Evolutionary conservation across 2,113 vertebrate species (phyloP).

Genomic region (Malurus cyaneus): DNA sequence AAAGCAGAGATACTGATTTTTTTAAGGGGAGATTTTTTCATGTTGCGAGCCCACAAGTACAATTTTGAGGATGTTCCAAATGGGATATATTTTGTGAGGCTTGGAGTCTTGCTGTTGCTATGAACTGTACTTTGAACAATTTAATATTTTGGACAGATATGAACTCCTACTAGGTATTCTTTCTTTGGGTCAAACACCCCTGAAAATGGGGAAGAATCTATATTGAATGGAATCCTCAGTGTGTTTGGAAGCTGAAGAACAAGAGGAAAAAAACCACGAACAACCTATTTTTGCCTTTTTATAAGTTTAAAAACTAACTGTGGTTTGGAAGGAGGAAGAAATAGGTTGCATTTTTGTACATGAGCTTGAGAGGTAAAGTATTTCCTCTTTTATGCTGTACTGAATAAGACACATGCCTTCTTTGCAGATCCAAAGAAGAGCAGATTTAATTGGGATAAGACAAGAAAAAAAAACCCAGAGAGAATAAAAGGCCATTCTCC

Average conservation of each 20-base stretch:
- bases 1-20: neutral
- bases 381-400: constrained; percentile 2
- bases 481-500: neutral
- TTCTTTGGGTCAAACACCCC: constrained; percentile 47
- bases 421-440: neutral
- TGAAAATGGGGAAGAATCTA: constrained; percentile 36
- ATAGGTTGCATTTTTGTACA: constrained; percentile 25
- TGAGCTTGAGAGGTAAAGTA: constrained; percentile 7
- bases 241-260: constrained; percentile 45
- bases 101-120: constrained; percentile 48
- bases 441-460: neutral
- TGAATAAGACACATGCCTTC: constrained; percentile 16
- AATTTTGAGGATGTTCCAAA: constrained; percentile 33
- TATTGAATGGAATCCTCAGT: constrained; percentile 33
- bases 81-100: constrained; percentile 35
- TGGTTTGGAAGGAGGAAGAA: constrained; percentile 35
- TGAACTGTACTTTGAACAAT: constrained; percentile 54
- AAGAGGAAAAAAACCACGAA: neutral
- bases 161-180: constrained; percentile 49
- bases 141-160: constrained; percentile 32
- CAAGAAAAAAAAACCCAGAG: neutral
- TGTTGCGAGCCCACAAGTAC: neutral
- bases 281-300: constrained; percentile 40
- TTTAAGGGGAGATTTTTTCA: constrained; percentile 1
- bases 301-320: constrained; percentile 27